Percentiles rank a stretch among this genome's conserved stretches.
phyloP scores from a whole-genome alignment of 23 tunicate species.

The Trididemnum nubilum region DNA sequence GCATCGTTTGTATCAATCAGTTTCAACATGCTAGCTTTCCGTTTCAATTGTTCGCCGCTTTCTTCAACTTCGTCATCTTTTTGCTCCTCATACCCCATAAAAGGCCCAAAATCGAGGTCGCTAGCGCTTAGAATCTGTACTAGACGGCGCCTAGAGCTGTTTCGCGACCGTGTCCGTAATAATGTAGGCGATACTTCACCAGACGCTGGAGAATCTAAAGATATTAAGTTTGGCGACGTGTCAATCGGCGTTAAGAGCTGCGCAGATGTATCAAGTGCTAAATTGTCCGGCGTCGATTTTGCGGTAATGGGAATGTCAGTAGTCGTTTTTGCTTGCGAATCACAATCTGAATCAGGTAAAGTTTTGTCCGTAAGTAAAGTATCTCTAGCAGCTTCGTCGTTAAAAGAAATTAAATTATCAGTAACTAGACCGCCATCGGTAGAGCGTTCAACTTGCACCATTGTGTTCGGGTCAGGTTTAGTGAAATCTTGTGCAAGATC shows the following conservation, averaged over 20 bases:
- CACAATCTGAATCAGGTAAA: no score
- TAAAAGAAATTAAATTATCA: no score
- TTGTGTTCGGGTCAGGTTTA: no score
- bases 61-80: neutral
- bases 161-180: neutral
- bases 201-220: neutral
- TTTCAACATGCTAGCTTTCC: neutral
- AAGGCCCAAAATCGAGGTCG: conserved; percentile 36
- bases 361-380: no score
- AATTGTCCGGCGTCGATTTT: neutral
- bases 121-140: conserved; percentile 52
- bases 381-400: no score
- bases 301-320: neutral
- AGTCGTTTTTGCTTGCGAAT: no score
- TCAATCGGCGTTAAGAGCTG: no score
- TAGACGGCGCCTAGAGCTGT: conserved; percentile 21
- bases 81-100: neutral
- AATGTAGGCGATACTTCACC: neutral
- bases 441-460: no score
- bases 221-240: no score
- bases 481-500: no score
- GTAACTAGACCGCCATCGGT: no score
- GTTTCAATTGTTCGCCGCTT: conserved; percentile 5
- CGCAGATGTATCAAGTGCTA: neutral
- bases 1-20: neutral